Conservation (phyloP, 2,113 vertebrate genomes). For the Glaucidium brasilianum region DNA sequence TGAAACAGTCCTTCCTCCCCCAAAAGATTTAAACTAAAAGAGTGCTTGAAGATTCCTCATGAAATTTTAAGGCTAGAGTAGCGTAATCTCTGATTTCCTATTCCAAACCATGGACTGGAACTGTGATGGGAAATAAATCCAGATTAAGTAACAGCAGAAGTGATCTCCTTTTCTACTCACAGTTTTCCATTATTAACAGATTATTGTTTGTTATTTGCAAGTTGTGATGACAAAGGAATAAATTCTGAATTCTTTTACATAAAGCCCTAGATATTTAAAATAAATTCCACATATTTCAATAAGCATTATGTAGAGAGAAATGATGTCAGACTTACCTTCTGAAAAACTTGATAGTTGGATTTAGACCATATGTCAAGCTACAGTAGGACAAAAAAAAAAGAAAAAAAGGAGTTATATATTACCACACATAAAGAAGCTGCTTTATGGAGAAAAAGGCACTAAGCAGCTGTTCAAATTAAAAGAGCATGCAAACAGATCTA, state of each 20-base stretch:
- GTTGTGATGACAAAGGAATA: neutral
- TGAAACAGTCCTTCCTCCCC: neutral
- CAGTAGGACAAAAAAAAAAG: neutral
- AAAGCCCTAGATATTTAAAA: neutral
- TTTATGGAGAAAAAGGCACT: neutral
- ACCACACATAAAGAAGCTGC: neutral
- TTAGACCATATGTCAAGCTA: slow-evolving; percentile 86
- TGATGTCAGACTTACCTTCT: slow-evolving; percentile 71
- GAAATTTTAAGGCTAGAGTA: neutral
- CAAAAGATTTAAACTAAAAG: neutral
- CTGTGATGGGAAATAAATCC: neutral
- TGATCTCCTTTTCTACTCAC: neutral
- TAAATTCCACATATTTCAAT: neutral
- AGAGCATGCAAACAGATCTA: neutral
- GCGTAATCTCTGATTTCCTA: neutral
- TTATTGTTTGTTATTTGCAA: neutral
- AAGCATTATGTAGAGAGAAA: neutral
- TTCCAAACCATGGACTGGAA: neutral
- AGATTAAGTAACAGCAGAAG: neutral
- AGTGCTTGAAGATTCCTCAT: neutral
- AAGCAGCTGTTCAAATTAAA: neutral
- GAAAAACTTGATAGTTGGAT: slow-evolving; percentile 84
- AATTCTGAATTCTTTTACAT: neutral
- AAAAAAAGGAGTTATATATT: neutral
- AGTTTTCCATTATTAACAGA: neutral